Evolutionary conservation across 2,113 vertebrate genomes (phyloP).

Genomic region (Neofelis nebulosa): DNA sequence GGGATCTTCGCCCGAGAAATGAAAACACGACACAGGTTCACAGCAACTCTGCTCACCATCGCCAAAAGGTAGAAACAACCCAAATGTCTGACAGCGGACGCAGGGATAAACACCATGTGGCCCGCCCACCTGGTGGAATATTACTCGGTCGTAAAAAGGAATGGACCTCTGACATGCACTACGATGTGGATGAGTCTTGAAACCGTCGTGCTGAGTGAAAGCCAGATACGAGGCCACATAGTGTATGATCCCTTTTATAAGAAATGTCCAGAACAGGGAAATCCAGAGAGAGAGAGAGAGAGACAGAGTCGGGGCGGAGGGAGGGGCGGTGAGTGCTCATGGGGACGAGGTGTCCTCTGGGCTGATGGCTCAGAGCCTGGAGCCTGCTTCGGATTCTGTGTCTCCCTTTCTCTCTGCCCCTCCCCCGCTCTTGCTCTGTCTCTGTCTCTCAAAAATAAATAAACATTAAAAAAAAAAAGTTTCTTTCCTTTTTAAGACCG

Average conservation of each 20-base stretch:
- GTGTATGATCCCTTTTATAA: rapidly evolving
- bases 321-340: neutral
- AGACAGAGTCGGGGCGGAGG: neutral
- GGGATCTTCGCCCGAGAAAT: neutral
- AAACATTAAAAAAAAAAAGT: no score
- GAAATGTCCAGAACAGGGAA: neutral
- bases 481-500: no score
- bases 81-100: neutral
- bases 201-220: neutral
- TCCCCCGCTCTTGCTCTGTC: no score
- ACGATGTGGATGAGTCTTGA: neutral
- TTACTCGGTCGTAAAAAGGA: neutral
- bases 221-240: neutral
- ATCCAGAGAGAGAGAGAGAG: neutral
- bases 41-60: neutral
- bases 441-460: no score
- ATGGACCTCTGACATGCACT: rapidly evolving
- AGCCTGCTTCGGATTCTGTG: no score
- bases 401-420: no score
- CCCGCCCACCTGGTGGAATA: rapidly evolving
- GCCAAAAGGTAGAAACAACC: neutral
- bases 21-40: neutral
- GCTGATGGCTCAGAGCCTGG: no score
- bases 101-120: neutral
- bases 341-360: neutral